A percentile compares a stretch with the other conserved stretches of the same genome.
phyloP scores from a whole-genome alignment of 2,797 vertebrate genomes.

The Molossus molossus region DNA sequence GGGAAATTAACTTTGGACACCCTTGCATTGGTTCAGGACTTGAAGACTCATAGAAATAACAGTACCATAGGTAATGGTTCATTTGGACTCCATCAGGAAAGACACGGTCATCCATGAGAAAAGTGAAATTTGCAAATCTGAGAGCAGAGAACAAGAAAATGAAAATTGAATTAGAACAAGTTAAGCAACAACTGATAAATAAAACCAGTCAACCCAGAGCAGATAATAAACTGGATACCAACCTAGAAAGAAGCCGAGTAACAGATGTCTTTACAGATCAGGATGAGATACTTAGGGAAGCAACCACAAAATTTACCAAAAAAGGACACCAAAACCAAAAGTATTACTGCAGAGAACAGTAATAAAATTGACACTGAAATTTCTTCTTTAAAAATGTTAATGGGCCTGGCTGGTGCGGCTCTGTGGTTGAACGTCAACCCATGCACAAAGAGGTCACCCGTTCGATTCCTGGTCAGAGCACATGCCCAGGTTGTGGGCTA shows the following conservation, averaged over 20 bases:
- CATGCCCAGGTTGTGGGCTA: no score
- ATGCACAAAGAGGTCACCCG: neutral
- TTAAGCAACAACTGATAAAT: no score
- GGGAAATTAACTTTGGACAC: no score
- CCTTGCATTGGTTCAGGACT: no score
- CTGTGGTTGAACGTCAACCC: neutral
- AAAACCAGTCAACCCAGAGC: no score
- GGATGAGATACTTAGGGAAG: neutral
- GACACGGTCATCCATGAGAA: slow-evolving; percentile 99
- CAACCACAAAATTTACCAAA: neutral
- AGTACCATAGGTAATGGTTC: slow-evolving; percentile 97
- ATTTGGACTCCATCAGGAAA: slow-evolving; percentile 97
- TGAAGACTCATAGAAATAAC: slow-evolving; percentile 90
- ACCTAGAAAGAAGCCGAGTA: no score
- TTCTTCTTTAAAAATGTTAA: slow-evolving; percentile 95
- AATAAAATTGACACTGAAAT: slow-evolving; percentile 98
- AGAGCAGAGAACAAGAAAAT: slow-evolving; percentile 94
- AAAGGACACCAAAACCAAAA: slow-evolving; percentile 94
- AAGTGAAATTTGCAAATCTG: slow-evolving; percentile 97
- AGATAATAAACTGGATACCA: no score
- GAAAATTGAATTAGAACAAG: no score
- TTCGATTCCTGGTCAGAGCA: no score
- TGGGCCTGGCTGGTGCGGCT: neutral
- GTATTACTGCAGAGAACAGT: slow-evolving; percentile 94
- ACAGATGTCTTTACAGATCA: neutral